Evolutionary conservation across 2,113 vertebrate genomes (phyloP).

Genomic region (Mungos mungo): DNA sequence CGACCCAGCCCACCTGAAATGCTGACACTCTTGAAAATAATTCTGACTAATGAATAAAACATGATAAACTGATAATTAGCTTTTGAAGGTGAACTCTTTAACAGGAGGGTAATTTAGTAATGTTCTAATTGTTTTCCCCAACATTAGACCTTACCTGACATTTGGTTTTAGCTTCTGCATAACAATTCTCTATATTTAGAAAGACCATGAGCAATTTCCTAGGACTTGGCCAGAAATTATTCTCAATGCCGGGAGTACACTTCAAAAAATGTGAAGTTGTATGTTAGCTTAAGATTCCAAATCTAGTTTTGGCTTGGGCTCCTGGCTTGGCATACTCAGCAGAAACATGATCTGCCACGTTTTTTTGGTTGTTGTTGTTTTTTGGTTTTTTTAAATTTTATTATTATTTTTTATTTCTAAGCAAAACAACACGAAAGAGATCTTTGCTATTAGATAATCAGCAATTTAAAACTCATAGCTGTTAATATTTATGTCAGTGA

Average conservation of each 20-base stretch:
- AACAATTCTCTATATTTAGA: conserved; percentile 68
- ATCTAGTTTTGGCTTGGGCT: conserved; percentile 45
- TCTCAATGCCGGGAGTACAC: conserved; percentile 29
- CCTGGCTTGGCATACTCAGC: not conserved
- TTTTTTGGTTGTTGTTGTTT: not conserved
- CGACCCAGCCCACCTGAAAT: conserved; percentile 48
- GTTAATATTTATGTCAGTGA: not conserved
- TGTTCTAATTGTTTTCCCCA: conserved; percentile 50
- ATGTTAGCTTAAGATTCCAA: conserved; percentile 41
- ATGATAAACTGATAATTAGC: conserved; percentile 60
- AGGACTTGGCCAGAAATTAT: conserved; percentile 63
- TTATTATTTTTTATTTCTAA: not conserved
- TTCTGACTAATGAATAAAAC: conserved; percentile 70
- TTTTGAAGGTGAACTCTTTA: conserved; percentile 59
- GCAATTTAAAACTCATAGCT: conserved; percentile 4
- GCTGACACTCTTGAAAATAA: conserved; percentile 33
- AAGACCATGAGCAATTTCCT: conserved; percentile 58
- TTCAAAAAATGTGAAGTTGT: conserved; percentile 65
- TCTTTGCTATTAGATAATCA: not conserved
- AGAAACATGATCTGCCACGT: not conserved
- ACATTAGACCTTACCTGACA: conserved; percentile 67
- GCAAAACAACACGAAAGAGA: conserved; percentile 38
- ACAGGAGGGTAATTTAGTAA: conserved; percentile 41
- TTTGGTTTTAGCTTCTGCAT: conserved; percentile 60
- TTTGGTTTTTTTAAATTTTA: too few species aligned